Base-by-base conservation (phyloP, 2,797 vertebrate genomes). In the Macroramphosus scolopax region DNA sequence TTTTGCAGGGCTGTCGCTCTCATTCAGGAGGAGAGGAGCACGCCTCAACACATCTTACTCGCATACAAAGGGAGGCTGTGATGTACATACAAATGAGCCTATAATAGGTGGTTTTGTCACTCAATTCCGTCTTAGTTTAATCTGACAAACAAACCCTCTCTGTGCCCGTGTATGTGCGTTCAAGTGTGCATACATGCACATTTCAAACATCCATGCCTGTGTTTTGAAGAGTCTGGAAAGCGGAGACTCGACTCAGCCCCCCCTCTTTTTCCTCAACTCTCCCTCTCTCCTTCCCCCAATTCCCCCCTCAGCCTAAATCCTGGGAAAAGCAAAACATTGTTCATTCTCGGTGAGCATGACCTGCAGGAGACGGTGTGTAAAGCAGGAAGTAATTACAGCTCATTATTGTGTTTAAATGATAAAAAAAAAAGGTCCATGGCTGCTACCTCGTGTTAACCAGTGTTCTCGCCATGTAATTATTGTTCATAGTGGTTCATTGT, bases 21-120 rank as follows among this genome's bases (percentile, higher is more conserved):
- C 64, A 79, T 68, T 73, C 58, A 62, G 45, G 66, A 59, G 49
- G 50, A 43, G 42, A 62, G 72, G 38, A 73, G 72, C 50, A 34
- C 55, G 71, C 56, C 76, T 80, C 81, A 63, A 62, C 81, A 78
- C 73, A 68, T 84, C 78, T 77, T 80, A 77, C 68, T 80, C 64
- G 48, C 45, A 50, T 42, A 82, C 78, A 84, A 77, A 80, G 48
- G 46, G 41, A 48, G 60, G 55, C 69, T 86, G 84, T 87, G 85
- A 82, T 84, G 79, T 84, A 82, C 85, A 86, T 86, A 83, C 85
- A 84, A 87, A 86, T 88, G 77, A 87, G 77, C 64, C 63, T 46
- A 63, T 82, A 83, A 84, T 75, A 75, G 72, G 54, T 70, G 73
- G 55, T 78, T 89, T 84, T 84, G 75, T 86, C 76, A 77, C 75